Evolutionary conservation across 2,113 vertebrate genomes (phyloP), one percentile per base, ranked within the genome.

Genomic region (Nestor notabilis): DNA sequence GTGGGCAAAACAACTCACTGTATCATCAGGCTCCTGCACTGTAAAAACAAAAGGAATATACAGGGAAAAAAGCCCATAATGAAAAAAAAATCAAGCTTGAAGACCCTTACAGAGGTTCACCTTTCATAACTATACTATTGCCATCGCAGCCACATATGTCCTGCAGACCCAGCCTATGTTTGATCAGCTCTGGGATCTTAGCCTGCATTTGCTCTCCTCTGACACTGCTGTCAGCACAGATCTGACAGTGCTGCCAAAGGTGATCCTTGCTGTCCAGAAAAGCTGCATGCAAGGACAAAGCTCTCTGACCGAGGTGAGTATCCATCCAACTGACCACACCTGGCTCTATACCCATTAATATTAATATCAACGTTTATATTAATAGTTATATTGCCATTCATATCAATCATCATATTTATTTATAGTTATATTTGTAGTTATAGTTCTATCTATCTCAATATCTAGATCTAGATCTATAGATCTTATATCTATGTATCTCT

Each of bases 91-190:
- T 41, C n/a, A 87, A 44, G 47, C 19, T 35, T 52, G 15, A 25
- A 84, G 33, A 55, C 35, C 10, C 28, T n/a, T 33, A 27, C 12
- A 44, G 28, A 56, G 17, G n/a, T 75, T 58, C 1, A 4, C n/a
- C 41, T 69, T 87, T 58, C 24, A 46, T 58, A 84, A 39, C 87
- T 83, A 78, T 11, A 31, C 15, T n/a, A 7, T 66, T 52, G 52
- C 29, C 43, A 44, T 19, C 3, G 3, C 6, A 5, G 47, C 4
- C 61, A 78, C 8, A 25, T 3, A 2, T 0, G 0, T 69, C 52
- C 56, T 91, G 13, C 39, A 89, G 81, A 72, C 15, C 21, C 56
- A 94, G 41, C 19, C 49, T 17, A 10, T 0, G 0, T 50, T 49
- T 61, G 28, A 24, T 61, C 87, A 85, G 37, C 87, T 66, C 49